Percentiles rank a stretch among this genome's conserved stretches.
These are phyloP conservation scores for Ochotona princeps DNA, from an alignment of 2,113 vertebrate genomes.

Conservation along the genomic window DNA sequence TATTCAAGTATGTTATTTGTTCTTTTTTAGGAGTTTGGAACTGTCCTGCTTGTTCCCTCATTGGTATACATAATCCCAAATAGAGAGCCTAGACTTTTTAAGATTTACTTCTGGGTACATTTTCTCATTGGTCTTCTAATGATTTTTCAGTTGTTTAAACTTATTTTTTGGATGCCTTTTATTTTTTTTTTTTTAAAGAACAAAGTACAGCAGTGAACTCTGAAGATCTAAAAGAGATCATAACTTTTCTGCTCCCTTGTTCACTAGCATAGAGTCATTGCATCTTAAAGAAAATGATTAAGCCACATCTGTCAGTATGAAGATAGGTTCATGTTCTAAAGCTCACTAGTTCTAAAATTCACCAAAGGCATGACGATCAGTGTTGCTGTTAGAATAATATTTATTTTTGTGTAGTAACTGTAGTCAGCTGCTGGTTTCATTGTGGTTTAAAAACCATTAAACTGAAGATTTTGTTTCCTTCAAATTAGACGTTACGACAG, in stretches of 20 bases:
- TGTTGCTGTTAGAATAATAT: slow-evolving; percentile 1
- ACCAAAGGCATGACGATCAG: neutral
- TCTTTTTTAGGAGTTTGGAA: neutral
- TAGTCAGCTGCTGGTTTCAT: slow-evolving; percentile 15
- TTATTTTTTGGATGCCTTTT: neutral
- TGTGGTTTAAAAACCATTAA: slow-evolving; percentile 18
- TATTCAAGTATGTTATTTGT: neutral
- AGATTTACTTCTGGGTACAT: neutral
- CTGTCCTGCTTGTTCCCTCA: neutral
- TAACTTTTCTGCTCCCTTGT: slow-evolving; percentile 32
- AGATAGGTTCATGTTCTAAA: slow-evolving; percentile 1
- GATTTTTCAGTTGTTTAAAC: neutral
- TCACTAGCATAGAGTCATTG: slow-evolving; percentile 6
- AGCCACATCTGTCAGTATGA: neutral
- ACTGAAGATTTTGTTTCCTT: slow-evolving; percentile 58
- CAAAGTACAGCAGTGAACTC: neutral
- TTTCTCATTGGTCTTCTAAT: neutral
- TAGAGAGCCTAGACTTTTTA: neutral
- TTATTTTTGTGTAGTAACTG: neutral
- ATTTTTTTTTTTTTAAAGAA: neutral
- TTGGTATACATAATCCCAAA: neutral
- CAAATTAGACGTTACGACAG: slow-evolving; percentile 92
- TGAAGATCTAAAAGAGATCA: slow-evolving; percentile 20
- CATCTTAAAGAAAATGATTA: slow-evolving; percentile 51
- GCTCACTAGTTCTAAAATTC: slow-evolving; percentile 45